Evolutionary conservation across 1,140 invertebrate species (phyloP).

Genomic region (Solenopsis fugax): DNA sequence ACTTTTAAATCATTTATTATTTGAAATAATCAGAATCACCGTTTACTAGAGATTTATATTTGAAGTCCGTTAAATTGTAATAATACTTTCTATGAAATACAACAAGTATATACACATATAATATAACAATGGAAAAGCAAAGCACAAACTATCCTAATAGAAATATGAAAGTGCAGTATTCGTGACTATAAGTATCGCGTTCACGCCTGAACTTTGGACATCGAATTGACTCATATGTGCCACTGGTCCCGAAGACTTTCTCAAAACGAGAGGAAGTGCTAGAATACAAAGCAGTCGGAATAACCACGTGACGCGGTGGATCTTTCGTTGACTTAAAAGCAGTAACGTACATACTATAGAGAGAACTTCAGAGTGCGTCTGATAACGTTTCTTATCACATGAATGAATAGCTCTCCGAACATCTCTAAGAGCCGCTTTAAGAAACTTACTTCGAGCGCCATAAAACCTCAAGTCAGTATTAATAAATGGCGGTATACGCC

Average conservation of each 20-base stretch:
- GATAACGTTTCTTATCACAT: slow-evolving; percentile 47
- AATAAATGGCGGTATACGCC: slow-evolving; percentile 27
- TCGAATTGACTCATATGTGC: slow-evolving; percentile 43
- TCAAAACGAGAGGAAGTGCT: slow-evolving; percentile 53
- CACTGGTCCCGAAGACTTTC: slow-evolving; percentile 20
- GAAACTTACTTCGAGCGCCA: slow-evolving; percentile 32
- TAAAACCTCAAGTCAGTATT: slow-evolving; percentile 55
- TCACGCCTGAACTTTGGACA: slow-evolving; percentile 54
- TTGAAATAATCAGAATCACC: not conserved
- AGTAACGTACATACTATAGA: not conserved
- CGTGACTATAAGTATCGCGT: slow-evolving; percentile 48
- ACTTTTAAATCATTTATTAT: not conserved
- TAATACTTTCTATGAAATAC: not conserved
- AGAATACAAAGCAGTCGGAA: slow-evolving; percentile 33
- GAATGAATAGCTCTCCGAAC: slow-evolving; percentile 48
- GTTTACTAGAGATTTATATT: not conserved
- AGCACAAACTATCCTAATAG: slow-evolving; percentile 1
- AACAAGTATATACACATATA: not conserved
- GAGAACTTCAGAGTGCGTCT: slow-evolving; percentile 13
- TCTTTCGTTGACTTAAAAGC: slow-evolving; percentile 28
- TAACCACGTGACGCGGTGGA: not conserved
- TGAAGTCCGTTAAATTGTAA: not conserved
- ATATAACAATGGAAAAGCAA: not conserved
- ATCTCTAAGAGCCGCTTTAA: slow-evolving; percentile 26
- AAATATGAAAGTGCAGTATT: slow-evolving; percentile 4